A percentile compares a stretch with the other conserved stretches of the same genome.
Conservation (phyloP, 2,888 invertebrate species). For the Thereva nobilitata region DNA sequence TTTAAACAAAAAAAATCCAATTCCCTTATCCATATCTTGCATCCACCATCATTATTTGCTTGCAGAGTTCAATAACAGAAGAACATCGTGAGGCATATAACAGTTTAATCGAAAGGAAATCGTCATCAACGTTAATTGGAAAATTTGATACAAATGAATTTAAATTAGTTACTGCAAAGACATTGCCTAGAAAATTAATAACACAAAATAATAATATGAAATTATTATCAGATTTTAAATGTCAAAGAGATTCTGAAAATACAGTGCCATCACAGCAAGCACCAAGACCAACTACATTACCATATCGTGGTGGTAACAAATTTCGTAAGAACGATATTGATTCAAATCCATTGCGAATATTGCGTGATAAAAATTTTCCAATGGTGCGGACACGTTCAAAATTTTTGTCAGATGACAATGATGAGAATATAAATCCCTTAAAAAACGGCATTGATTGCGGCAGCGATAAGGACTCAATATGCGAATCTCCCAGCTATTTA, state of each 20-base stretch:
- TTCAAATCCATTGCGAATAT: slow-evolving; percentile 43
- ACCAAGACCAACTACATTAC: slow-evolving; percentile 55
- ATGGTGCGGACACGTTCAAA: slow-evolving; percentile 40
- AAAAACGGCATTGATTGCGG: slow-evolving; percentile 32
- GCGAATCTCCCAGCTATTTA: slow-evolving; percentile 58
- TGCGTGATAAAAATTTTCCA: slow-evolving; percentile 45
- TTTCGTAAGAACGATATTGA: slow-evolving; percentile 36
- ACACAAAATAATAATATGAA: neutral
- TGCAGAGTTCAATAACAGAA: slow-evolving; percentile 80
- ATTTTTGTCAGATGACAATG: slow-evolving; percentile 24
- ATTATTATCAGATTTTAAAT: slow-evolving; percentile 6
- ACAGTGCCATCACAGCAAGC: slow-evolving; percentile 50
- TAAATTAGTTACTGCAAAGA: slow-evolving; percentile 51
- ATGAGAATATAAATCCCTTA: slow-evolving; percentile 43
- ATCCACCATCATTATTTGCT: slow-evolving; percentile 44
- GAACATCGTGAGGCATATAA: slow-evolving; percentile 93
- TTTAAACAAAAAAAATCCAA: slow-evolving; percentile 37
- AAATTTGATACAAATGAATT: slow-evolving; percentile 54
- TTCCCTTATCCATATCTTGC: slow-evolving; percentile 34
- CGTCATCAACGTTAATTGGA: slow-evolving; percentile 49
- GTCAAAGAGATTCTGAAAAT: slow-evolving; percentile 9
- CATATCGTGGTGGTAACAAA: slow-evolving; percentile 49
- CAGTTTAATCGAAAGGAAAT: slow-evolving; percentile 81
- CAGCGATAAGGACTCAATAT: slow-evolving; percentile 46
- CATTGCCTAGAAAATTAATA: slow-evolving; percentile 50